Percentiles rank a stretch among this genome's conserved stretches.
These are phyloP conservation scores for Cacoxenus indagator DNA, from an alignment of 2,888 invertebrate genomes.

Conservation along the genomic window DNA sequence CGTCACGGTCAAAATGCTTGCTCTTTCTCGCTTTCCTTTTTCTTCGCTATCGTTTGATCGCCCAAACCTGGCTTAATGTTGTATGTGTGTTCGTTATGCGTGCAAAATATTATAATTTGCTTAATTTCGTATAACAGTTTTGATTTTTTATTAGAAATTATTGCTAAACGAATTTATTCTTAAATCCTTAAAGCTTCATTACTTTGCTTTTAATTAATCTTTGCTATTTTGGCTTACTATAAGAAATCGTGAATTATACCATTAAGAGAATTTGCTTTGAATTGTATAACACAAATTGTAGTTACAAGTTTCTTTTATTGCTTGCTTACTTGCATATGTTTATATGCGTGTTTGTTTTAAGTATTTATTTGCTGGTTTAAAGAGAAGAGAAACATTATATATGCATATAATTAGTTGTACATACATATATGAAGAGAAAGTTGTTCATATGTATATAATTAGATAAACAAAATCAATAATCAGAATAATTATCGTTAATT, in stretches of 20 bases:
- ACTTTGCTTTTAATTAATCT: too few relatives aligned
- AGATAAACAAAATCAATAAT: constrained; percentile 5
- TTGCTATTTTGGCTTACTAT: too few relatives aligned
- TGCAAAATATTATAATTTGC: too few relatives aligned
- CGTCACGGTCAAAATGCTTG: background rate
- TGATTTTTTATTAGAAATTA: too few relatives aligned
- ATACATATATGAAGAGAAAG: constrained; percentile 18
- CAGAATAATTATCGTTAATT: background rate
- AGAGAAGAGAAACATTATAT: constrained; percentile 6
- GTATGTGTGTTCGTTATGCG: too few relatives aligned
- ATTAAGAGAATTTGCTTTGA: too few relatives aligned
- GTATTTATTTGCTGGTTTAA: background rate
- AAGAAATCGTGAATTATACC: too few relatives aligned
- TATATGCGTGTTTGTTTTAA: background rate
- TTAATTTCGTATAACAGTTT: too few relatives aligned
- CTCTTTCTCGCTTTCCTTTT: background rate
- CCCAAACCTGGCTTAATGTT: too few relatives aligned
- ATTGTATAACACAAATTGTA: background rate
- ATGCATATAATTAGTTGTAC: background rate
- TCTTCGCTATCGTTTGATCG: too few relatives aligned
- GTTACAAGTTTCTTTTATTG: background rate
- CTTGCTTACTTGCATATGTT: background rate
- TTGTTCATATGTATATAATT: constrained; percentile 15
- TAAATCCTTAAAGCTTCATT: too few relatives aligned
- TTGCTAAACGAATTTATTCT: too few relatives aligned